Base-by-base conservation (phyloP, 2,797 vertebrate species). In the Macropus fuliginosus region DNA sequence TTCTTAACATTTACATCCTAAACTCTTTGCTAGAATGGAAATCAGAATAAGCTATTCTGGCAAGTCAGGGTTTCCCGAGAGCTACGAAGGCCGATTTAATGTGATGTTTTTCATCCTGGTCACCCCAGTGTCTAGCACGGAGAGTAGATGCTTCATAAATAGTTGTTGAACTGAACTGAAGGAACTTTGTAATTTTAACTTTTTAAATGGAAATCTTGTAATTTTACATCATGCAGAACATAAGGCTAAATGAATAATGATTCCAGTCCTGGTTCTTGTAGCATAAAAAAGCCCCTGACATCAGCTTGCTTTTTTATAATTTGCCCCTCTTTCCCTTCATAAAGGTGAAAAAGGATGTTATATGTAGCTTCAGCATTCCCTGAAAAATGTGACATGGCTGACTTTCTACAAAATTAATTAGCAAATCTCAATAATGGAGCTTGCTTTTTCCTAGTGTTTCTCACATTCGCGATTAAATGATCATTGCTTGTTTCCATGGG, bases 321-420 rank as follows among this genome's bases (percentile, higher is more conserved):
- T 87, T 87, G 40, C 74, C 74, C 40, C 40, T 81, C 40, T 66
- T 14, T 87, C 31, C 24, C 40, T 87, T 28, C 74, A 87, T 46
- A 87, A 87, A 87, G 74, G 74, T 87, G 74, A 87, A 87, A 87
- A 87, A 87, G 40, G 9, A 87, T 87, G 40, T 87, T 87, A 27
- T 87, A 11, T 50, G 74, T 46, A 87, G 40, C 40, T 87, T 50
- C 74, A 46, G 18, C 40, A 87, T 87, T 50, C 74, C 74, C 74
- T 87, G 40, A 87, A 40, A 40, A 87, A 28, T 50, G 40, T 87
- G 74, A 87, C 74, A 87, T 11, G 40, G 40, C 40, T 87, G 74
- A 87, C 74, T 87, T 87, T 87, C 74, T 87, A 50, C 11, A 87
- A 87, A 87, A 87, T 87, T 87, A 87, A 87, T 87, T 87, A 87